Conservation (phyloP, 2,888 invertebrate species). For the Cecidostiba fungosa region DNA sequence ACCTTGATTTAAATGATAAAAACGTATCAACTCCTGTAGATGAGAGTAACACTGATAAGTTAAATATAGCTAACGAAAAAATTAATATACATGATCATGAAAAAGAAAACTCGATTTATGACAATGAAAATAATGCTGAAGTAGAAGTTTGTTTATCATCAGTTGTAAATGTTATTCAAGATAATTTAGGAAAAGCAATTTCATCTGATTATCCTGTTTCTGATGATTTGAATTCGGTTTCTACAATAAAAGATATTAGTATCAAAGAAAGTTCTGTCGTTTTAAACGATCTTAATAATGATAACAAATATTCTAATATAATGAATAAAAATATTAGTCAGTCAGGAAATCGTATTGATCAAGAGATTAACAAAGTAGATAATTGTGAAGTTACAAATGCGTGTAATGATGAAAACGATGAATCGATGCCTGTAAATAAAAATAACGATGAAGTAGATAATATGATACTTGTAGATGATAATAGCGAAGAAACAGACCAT, state of each 20-base stretch:
- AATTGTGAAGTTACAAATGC: neutral
- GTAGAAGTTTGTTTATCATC: neutral
- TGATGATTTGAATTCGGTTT: neutral
- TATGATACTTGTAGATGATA: neutral
- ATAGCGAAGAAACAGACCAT: neutral
- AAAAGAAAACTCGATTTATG: constrained; percentile 12
- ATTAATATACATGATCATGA: neutral
- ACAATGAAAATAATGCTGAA: neutral
- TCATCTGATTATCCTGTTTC: neutral
- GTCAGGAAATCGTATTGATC: neutral
- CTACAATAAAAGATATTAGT: neutral
- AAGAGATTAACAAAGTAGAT: constrained; percentile 6
- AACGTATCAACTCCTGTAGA: neutral
- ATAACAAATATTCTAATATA: neutral
- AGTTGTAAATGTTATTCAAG: neutral
- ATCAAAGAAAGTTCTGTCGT: neutral
- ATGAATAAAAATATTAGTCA: constrained; percentile 18
- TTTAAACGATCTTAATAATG: neutral
- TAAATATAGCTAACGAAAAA: neutral
- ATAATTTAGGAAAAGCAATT: neutral
- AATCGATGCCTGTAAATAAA: constrained; percentile 1
- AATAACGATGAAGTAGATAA: constrained; percentile 6
- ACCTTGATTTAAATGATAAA: constrained; percentile 9
- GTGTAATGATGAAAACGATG: neutral
- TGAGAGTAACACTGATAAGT: neutral